A percentile compares a stretch with the other conserved stretches of the same genome.
Conservation (phyloP, 37 sponge, comb jelly and placozoan species). For the Ianthella basta region DNA sequence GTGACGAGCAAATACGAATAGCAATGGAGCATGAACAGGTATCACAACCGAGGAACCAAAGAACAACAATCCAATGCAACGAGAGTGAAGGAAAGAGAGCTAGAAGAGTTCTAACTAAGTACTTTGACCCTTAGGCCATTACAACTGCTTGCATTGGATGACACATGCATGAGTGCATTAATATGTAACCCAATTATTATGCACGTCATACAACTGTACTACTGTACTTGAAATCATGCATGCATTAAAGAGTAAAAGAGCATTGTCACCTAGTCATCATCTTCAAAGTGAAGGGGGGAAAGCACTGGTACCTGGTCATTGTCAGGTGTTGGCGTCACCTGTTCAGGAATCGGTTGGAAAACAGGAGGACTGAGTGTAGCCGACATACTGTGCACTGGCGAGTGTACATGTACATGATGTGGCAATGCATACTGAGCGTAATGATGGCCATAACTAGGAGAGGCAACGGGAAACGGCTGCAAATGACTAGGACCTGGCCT, state of each 20-base stretch:
- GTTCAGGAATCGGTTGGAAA: too few species aligned
- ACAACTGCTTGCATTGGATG: too few species aligned
- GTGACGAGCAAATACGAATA: conserved; percentile 11
- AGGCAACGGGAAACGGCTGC: background rate
- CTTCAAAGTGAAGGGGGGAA: too few species aligned
- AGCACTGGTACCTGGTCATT: too few species aligned
- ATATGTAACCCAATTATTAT: background rate
- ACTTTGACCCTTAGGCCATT: too few species aligned
- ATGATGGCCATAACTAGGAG: background rate
- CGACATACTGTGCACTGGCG: background rate
- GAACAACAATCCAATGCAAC: conserved; percentile 1
- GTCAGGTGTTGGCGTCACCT: too few species aligned
- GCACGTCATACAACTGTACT: too few species aligned
- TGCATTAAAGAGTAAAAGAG: too few species aligned
- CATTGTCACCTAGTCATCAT: too few species aligned
- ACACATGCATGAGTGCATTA: background rate
- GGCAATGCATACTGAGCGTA: background rate
- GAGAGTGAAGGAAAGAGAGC: conserved; percentile 34
- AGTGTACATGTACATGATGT: background rate
- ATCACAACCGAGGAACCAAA: background rate
- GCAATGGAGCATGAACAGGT: conserved; percentile 16
- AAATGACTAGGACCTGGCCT: background rate
- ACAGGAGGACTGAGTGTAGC: background rate
- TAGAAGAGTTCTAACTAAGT: background rate
- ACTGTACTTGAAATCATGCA: too few species aligned